Conservation (phyloP, 2,888 invertebrate genomes). For the Dasysyrphus albostriatus region DNA sequence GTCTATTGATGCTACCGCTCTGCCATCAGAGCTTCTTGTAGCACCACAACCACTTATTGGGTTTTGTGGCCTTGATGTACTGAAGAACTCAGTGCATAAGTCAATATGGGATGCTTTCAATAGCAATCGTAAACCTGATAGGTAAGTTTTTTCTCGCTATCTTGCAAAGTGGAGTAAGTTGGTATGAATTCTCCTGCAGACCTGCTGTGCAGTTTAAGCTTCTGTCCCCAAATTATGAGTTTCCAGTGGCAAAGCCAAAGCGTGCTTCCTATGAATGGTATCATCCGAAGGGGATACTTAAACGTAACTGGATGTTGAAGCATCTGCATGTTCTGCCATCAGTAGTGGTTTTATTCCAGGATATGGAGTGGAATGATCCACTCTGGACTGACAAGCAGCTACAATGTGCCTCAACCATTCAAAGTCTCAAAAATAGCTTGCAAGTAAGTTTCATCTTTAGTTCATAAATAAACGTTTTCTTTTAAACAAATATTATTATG, state of each 20-base stretch:
- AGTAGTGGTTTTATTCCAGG: slow-evolving; percentile 97
- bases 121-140: slow-evolving; percentile 91
- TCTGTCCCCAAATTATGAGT: slow-evolving; percentile 92
- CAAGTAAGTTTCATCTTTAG: slow-evolving; percentile 77
- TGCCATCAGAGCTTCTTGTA: slow-evolving; percentile 93
- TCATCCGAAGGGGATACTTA: slow-evolving; percentile 96
- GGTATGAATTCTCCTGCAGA: slow-evolving; percentile 82
- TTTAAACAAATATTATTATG: slow-evolving; percentile 73
- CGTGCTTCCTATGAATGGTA: slow-evolving; percentile 97
- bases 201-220: slow-evolving; percentile 93
- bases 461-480: too few species aligned
- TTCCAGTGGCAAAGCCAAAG: slow-evolving; percentile 94
- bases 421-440: slow-evolving; percentile 87
- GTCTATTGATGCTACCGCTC: slow-evolving; percentile 87
- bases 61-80: slow-evolving; percentile 93
- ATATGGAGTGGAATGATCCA: slow-evolving; percentile 98
- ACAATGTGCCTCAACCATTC: slow-evolving; percentile 95
- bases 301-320: slow-evolving; percentile 97
- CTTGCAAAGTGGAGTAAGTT: neutral
- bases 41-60: slow-evolving; percentile 94
- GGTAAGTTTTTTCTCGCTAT: slow-evolving; percentile 74
- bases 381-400: slow-evolving; percentile 97
- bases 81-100: slow-evolving; percentile 94
- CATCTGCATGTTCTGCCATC: slow-evolving; percentile 95
- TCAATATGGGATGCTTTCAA: slow-evolving; percentile 97